phyloP scores from a whole-genome alignment of 2,797 vertebrate species.

The Pantherophis vulpinus region DNA sequence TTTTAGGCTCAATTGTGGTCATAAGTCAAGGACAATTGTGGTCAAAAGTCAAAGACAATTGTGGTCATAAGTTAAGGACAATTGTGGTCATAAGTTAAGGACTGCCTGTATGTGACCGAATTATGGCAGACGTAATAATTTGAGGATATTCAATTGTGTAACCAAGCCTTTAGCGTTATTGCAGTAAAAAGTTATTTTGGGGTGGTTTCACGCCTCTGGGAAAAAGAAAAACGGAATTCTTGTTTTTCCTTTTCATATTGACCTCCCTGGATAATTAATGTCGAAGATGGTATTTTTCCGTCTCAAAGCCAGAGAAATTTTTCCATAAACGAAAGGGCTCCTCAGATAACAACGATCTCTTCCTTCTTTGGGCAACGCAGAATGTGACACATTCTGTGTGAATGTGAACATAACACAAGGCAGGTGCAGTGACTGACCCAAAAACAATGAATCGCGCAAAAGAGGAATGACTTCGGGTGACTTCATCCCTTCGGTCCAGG shows the following conservation, averaged over 20 bases:
- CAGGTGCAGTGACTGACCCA: background rate
- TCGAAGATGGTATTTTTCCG: background rate
- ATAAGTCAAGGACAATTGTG: too few relatives aligned
- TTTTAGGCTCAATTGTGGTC: background rate
- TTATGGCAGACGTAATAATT: too few relatives aligned
- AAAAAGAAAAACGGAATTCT: background rate
- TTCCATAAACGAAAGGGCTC: background rate
- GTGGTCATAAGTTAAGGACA: background rate
- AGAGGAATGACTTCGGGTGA: slow-evolving; percentile 32
- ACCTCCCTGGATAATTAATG: slow-evolving; percentile 7
- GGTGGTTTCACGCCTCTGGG: background rate
- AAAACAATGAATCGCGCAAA: background rate
- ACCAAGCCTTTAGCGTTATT: background rate
- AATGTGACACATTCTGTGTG: background rate
- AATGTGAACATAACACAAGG: background rate
- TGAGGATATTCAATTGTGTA: background rate
- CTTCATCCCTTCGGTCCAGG: slow-evolving; percentile 38
- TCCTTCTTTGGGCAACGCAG: background rate
- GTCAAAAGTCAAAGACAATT: too few relatives aligned
- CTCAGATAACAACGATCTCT: background rate
- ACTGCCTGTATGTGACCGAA: background rate
- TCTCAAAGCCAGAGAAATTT: slow-evolving; percentile 1
- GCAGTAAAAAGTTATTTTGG: background rate
- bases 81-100: background rate
- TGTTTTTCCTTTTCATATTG: slow-evolving; percentile 9